These are phyloP conservation scores for Sericinus montela DNA, from an alignment of 2,888 invertebrate species.

Conservation along the genomic window DNA sequence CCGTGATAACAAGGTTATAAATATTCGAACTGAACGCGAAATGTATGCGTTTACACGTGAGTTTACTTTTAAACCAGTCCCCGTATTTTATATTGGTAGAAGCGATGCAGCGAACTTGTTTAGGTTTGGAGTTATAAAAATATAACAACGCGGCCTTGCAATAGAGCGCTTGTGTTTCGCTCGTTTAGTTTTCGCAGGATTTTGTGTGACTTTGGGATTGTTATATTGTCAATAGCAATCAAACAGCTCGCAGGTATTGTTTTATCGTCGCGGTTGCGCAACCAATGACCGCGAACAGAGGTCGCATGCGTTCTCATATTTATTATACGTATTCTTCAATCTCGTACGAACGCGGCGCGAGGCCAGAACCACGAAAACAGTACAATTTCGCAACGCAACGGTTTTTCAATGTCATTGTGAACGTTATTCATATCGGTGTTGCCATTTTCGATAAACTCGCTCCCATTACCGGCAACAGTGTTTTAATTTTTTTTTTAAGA, in stretches of 20 bases:
- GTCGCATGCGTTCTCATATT: constrained; percentile 76
- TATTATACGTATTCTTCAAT: constrained; percentile 76
- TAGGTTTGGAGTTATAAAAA: background rate
- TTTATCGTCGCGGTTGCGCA: constrained; percentile 65
- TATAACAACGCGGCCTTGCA: background rate
- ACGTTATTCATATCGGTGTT: constrained; percentile 42
- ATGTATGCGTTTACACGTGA: background rate
- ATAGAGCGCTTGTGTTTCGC: background rate
- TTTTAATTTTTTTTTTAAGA: background rate
- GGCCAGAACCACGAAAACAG: constrained; percentile 71
- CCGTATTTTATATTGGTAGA: background rate
- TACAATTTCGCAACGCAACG: constrained; percentile 69
- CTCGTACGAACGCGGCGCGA: constrained; percentile 54
- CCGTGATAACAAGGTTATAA: background rate
- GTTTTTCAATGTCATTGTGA: constrained; percentile 72
- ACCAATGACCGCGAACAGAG: constrained; percentile 71
- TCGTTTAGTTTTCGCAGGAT: background rate
- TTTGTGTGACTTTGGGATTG: constrained; percentile 7
- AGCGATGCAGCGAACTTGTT: background rate
- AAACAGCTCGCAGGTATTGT: constrained; percentile 49
- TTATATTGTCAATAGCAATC: constrained; percentile 5
- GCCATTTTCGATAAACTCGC: constrained; percentile 26
- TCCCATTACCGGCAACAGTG: constrained; percentile 15
- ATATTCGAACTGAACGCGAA: background rate
- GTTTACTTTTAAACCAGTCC: constrained; percentile 1